Evolutionary conservation across 2,888 invertebrate species (phyloP).

Genomic region (Chrysolina oricalcia): DNA sequence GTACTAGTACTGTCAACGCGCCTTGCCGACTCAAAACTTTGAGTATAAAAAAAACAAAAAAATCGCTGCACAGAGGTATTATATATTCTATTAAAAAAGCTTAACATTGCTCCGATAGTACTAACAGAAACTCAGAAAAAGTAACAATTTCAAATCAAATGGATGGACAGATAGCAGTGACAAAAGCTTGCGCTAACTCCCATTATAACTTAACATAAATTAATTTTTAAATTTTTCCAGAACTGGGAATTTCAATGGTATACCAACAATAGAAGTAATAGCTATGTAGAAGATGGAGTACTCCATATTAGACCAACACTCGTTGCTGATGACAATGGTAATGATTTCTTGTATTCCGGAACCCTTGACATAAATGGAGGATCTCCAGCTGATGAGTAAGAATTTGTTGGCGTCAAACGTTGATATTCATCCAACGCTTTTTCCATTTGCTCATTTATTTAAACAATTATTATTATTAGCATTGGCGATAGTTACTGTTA

Average conservation of each 20-base stretch:
- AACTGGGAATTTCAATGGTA: constrained; percentile 84
- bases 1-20: no score
- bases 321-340: constrained; percentile 74
- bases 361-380: constrained; percentile 76
- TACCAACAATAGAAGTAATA: constrained; percentile 79
- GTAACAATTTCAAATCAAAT: no score
- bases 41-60: no score
- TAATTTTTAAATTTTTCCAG: constrained; percentile 64
- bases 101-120: no score
- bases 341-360: constrained; percentile 74
- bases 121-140: no score
- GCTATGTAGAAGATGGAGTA: constrained; percentile 75
- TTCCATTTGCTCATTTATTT: background rate
- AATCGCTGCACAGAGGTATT: no score
- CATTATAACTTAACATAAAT: background rate
- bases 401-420: background rate
- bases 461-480: no score
- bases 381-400: constrained; percentile 77
- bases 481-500: no score
- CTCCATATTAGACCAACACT: constrained; percentile 79
- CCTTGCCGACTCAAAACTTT: no score
- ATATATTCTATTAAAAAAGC: no score
- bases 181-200: no score
- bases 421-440: background rate
- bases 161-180: no score